Conservation (phyloP, 2,888 invertebrate species). For the Crioceris asparagi region DNA sequence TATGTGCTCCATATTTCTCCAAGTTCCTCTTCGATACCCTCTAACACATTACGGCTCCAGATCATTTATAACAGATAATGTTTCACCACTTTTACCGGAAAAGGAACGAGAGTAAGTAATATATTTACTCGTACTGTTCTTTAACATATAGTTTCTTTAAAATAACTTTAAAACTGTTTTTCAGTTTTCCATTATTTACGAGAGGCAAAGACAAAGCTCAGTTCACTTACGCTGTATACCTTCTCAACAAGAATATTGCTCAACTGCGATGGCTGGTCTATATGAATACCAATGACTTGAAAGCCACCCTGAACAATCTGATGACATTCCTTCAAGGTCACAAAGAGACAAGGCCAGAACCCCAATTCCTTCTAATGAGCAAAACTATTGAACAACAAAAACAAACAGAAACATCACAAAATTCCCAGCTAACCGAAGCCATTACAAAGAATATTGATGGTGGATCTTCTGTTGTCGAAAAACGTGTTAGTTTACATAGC, state of each 20-base stretch:
- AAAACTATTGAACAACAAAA: neutral
- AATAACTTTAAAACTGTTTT: constrained; percentile 19
- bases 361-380: neutral
- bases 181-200: constrained; percentile 74
- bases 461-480: constrained; percentile 10
- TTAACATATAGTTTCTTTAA: neutral
- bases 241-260: constrained; percentile 89
- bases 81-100: constrained; percentile 56
- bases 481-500: constrained; percentile 19
- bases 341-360: constrained; percentile 6
- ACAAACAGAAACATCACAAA: constrained; percentile 4
- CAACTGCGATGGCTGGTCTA: constrained; percentile 74
- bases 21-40: constrained; percentile 78
- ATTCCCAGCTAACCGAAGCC: too few relatives aligned
- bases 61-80: constrained; percentile 69
- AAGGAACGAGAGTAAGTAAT: constrained; percentile 52
- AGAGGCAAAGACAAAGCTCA: constrained; percentile 67
- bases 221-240: constrained; percentile 82
- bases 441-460: constrained; percentile 1
- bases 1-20: constrained; percentile 71
- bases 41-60: constrained; percentile 72
- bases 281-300: constrained; percentile 59
- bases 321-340: constrained; percentile 30
- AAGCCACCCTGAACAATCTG: constrained; percentile 68
- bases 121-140: constrained; percentile 1